Percentiles rank a stretch among this genome's conserved stretches.
These are phyloP conservation scores for Nomada flava DNA, from an alignment of 2,888 invertebrate species.

Conservation along the genomic window DNA sequence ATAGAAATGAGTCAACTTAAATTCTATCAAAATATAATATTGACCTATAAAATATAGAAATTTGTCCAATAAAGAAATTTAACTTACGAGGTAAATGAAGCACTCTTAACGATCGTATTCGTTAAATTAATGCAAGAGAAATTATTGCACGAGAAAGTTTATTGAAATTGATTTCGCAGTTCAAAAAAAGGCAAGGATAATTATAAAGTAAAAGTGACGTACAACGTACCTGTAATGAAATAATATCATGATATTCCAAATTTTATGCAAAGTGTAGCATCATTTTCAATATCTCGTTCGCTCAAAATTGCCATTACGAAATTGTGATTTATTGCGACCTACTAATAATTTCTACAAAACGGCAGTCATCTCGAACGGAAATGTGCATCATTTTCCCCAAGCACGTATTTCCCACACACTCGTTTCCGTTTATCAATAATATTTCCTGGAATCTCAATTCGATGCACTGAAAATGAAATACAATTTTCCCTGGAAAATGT, in stretches of 20 bases:
- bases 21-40: too few relatives aligned
- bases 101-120: too few relatives aligned
- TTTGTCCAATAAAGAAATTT: too few relatives aligned
- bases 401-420: not conserved
- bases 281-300: conserved; percentile 17
- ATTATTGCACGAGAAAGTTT: too few relatives aligned
- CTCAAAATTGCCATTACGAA: conserved; percentile 24
- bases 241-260: not conserved
- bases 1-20: too few relatives aligned
- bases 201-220: not conserved
- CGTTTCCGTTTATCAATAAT: not conserved
- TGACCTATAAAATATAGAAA: too few relatives aligned
- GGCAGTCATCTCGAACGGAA: not conserved
- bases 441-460: not conserved
- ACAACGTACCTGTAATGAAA: not conserved
- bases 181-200: not conserved
- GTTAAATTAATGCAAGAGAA: too few relatives aligned
- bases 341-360: conserved; percentile 1
- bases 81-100: too few relatives aligned
- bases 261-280: conserved; percentile 4
- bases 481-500: not conserved
- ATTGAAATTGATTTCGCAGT: not conserved
- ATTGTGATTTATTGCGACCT: conserved; percentile 25
- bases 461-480: not conserved
- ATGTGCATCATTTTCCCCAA: not conserved